These are phyloP conservation scores for Crossaster papposus DNA, from an alignment of 53 echinoderm and acorn worm species.

Conservation along the genomic window DNA sequence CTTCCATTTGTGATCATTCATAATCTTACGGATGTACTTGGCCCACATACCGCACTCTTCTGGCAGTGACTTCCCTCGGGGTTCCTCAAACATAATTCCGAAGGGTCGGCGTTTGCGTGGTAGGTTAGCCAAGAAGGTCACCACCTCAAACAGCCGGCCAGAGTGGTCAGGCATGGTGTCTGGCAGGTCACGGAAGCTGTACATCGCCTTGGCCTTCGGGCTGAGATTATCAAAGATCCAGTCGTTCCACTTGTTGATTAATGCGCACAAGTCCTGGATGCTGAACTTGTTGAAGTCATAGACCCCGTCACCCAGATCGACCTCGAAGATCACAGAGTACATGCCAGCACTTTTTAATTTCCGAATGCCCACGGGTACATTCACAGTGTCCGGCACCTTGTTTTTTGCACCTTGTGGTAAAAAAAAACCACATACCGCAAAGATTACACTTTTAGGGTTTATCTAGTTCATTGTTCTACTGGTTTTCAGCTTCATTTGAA, in stretches of 20 bases:
- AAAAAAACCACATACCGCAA: not conserved
- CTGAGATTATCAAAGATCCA: conserved; percentile 56
- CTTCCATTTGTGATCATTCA: conserved; percentile 63
- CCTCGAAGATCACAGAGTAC: conserved; percentile 61
- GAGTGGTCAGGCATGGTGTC: conserved; percentile 62
- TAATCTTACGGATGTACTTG: conserved; percentile 48
- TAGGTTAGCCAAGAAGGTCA: conserved; percentile 57
- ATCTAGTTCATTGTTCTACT: not conserved
- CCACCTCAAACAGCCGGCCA: conserved; percentile 49
- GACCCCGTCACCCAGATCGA: conserved; percentile 60
- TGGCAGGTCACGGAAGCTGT: conserved; percentile 68
- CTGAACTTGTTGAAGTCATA: conserved; percentile 49
- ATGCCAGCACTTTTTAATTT: conserved; percentile 59
- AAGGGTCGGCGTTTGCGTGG: conserved; percentile 51
- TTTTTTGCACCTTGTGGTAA: conserved; percentile 38
- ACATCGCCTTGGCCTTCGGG: conserved; percentile 42
- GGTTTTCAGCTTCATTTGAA: too few species aligned
- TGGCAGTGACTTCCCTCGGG: conserved; percentile 46
- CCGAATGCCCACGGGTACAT: conserved; percentile 54
- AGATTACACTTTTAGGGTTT: not conserved
- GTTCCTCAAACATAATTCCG: conserved; percentile 66
- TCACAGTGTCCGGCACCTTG: conserved; percentile 52
- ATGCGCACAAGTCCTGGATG: not conserved
- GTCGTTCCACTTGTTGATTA: conserved; percentile 58
- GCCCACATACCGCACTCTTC: conserved; percentile 48